Percentiles rank a stretch among this genome's conserved stretches.
These are phyloP conservation scores for Otolemur crassicaudatus DNA, from an alignment of 2,797 vertebrate species.

Conservation along the genomic window DNA sequence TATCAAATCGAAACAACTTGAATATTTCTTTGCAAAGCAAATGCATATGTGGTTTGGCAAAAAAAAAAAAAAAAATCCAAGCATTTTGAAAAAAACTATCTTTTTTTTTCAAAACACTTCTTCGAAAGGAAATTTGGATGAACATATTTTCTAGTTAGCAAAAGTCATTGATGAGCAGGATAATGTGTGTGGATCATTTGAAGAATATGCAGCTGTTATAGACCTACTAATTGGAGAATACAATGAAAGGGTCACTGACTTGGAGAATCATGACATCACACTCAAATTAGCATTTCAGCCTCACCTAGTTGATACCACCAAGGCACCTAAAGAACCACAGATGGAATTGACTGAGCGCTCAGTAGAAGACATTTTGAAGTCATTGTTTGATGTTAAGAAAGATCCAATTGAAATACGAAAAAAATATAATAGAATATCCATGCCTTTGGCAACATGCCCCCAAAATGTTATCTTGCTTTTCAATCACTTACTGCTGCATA, in stretches of 20 bases:
- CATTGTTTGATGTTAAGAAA: neutral
- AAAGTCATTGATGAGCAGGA: neutral
- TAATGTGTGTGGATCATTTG: neutral
- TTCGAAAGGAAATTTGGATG: neutral
- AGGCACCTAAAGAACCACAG: neutral
- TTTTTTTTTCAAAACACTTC: neutral
- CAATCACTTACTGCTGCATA: neutral
- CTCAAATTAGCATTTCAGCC: neutral
- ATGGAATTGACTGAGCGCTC: neutral
- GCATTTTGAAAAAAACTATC: neutral
- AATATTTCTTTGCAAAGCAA: neutral
- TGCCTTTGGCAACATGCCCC: neutral
- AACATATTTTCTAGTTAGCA: neutral
- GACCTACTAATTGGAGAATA: neutral
- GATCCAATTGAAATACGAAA: neutral
- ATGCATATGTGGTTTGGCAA: too few species aligned
- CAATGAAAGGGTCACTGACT: neutral
- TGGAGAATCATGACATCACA: neutral
- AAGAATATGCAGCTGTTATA: neutral
- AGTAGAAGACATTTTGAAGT: neutral
- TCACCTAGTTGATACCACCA: neutral
- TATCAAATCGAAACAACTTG: neutral
- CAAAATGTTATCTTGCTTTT: neutral
- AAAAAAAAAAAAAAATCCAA: neutral
- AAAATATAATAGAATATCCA: neutral